These are phyloP conservation scores for Holothuria glaberrima DNA, from an alignment of 35 echinoderm and acorn worm genomes.

Conservation along the genomic window DNA sequence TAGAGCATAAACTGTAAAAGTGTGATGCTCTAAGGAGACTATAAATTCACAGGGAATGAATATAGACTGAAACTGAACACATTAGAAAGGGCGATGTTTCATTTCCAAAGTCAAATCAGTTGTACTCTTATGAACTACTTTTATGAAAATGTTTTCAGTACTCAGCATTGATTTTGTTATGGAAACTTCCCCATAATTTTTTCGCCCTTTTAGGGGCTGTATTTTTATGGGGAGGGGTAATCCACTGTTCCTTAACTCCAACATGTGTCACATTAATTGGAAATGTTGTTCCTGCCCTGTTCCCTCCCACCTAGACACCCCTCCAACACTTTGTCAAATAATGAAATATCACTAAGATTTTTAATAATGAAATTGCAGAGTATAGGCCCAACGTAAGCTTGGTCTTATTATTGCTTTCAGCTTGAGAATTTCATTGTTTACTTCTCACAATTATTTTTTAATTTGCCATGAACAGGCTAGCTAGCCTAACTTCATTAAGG, in stretches of 20 bases:
- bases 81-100: not conserved
- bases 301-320: constrained; percentile 2
- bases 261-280: constrained; percentile 21
- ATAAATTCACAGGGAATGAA: constrained; percentile 21
- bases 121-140: not conserved
- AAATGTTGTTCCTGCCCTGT: constrained; percentile 26
- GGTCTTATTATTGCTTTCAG: not conserved
- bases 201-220: constrained; percentile 21
- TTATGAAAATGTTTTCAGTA: constrained; percentile 9
- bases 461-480: too few species aligned
- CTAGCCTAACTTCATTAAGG: too few species aligned
- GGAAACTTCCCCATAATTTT: constrained; percentile 2
- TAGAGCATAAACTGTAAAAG: not conserved
- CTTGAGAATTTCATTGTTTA: not conserved
- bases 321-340: not conserved
- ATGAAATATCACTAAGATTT: constrained; percentile 6
- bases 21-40: not conserved
- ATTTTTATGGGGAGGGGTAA: not conserved
- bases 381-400: not conserved
- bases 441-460: not conserved
- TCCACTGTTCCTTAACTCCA: constrained; percentile 24
- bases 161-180: constrained; percentile 3
- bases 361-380: constrained; percentile 10
- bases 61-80: not conserved
- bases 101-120: constrained; percentile 7